phyloP scores from a whole-genome alignment of 2,888 invertebrate genomes.

The Brachylomia viminalis region DNA sequence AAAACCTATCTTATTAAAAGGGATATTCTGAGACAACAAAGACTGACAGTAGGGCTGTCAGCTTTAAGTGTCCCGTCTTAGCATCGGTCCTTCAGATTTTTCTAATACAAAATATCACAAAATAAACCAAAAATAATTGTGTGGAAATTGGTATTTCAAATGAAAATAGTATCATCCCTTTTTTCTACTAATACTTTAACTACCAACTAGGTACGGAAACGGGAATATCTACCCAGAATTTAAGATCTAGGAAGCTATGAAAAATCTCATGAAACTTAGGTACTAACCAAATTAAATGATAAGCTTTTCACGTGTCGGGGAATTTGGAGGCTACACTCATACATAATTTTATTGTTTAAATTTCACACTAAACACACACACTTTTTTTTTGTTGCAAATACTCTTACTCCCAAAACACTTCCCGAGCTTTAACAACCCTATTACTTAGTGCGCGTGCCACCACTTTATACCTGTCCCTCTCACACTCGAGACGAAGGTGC shows the following conservation, averaged over 20 bases:
- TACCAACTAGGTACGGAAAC: no score
- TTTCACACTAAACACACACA: no score
- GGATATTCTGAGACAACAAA: conserved; percentile 74
- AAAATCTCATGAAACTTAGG: background rate
- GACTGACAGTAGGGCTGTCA: conserved; percentile 61
- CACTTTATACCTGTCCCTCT: conserved; percentile 59
- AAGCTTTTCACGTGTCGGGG: no score
- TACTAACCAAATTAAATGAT: no score
- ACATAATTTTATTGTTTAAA: no score
- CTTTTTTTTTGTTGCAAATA: no score
- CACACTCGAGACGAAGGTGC: conserved; percentile 64
- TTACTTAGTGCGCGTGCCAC: conserved; percentile 83
- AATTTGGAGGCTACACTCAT: background rate
- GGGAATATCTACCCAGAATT: background rate
- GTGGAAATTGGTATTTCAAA: background rate
- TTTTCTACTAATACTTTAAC: background rate
- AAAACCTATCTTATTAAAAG: conserved; percentile 79
- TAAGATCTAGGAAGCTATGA: background rate
- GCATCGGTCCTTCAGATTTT: background rate
- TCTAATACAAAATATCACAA: background rate
- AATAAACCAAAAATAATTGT: background rate
- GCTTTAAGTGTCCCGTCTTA: no score
- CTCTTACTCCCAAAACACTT: background rate
- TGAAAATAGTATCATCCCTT: background rate
- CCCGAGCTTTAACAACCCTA: conserved; percentile 55